Evolutionary conservation across 2,888 invertebrate species (phyloP).

Genomic region (Synergus umbraculus): DNA sequence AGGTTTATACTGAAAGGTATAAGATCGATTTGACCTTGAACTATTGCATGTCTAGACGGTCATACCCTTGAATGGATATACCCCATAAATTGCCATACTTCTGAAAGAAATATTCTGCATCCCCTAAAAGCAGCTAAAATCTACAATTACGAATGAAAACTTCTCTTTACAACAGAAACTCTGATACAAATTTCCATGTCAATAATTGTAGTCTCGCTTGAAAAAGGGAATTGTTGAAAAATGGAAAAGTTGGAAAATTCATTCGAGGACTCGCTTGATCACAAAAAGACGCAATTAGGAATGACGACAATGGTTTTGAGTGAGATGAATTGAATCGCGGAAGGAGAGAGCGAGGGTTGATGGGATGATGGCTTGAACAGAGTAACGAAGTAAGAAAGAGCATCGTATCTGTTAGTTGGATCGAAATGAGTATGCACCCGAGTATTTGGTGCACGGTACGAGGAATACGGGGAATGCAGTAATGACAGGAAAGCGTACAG

Average conservation of each 20-base stretch:
- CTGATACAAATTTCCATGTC: background rate
- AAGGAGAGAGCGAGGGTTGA: background rate
- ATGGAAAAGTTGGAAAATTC: background rate
- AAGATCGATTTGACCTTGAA: no score
- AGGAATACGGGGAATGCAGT: constrained; percentile 68
- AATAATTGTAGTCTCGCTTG: background rate
- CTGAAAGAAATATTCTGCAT: no score
- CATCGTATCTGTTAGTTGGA: constrained; percentile 63
- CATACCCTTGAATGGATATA: no score
- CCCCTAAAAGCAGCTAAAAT: no score
- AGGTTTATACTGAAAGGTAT: no score
- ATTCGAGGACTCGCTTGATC: constrained; percentile 3
- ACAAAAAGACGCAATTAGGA: background rate
- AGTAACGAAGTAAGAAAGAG: constrained; percentile 56
- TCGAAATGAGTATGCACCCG: constrained; percentile 60
- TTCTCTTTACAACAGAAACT: background rate
- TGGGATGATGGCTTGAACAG: constrained; percentile 31
- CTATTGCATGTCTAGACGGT: no score
- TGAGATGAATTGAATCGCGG: constrained; percentile 28
- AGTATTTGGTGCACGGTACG: constrained; percentile 67
- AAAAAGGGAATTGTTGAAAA: background rate
- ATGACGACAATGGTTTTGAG: background rate
- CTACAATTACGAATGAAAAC: no score
- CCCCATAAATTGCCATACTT: no score
- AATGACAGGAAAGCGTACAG: constrained; percentile 70